Conservation (phyloP, 2,888 invertebrate genomes). For the Metellina segmentata region DNA sequence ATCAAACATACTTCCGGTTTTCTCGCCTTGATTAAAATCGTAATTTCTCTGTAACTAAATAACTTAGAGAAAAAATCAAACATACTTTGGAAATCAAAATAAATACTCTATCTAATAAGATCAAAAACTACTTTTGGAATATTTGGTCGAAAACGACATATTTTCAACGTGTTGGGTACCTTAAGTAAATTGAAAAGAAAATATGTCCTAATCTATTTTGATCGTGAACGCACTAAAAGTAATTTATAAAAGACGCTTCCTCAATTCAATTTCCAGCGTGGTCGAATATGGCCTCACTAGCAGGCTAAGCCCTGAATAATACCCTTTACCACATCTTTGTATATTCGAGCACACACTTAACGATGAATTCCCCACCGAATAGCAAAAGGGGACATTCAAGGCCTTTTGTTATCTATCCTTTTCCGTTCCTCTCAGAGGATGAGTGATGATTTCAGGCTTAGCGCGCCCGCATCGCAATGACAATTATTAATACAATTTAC, state of each 20-base stretch:
- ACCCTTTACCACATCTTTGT: not conserved
- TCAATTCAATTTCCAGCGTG: not conserved
- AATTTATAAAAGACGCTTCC: not conserved
- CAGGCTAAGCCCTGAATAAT: not conserved
- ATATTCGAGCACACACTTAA: slow-evolving; percentile 21
- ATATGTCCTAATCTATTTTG: too few relatives aligned
- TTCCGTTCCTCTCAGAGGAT: slow-evolving; percentile 2
- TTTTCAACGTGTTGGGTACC: too few relatives aligned
- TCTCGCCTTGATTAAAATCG: too few relatives aligned
- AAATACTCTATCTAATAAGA: too few relatives aligned
- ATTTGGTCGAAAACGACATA: too few relatives aligned
- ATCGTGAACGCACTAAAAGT: too few relatives aligned
- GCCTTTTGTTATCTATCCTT: slow-evolving; percentile 22
- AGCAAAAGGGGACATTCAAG: not conserved
- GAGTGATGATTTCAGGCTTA: slow-evolving; percentile 59
- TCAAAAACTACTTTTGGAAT: too few relatives aligned
- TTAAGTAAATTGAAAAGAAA: too few relatives aligned
- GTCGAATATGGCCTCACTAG: not conserved
- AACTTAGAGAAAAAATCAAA: too few relatives aligned
- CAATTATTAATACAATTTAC: slow-evolving; percentile 64
- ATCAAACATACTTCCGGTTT: too few relatives aligned
- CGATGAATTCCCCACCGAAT: not conserved
- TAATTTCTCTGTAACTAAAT: too few relatives aligned
- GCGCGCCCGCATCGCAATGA: slow-evolving; percentile 48
- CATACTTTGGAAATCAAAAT: too few relatives aligned